Evolutionary conservation across 2,797 vertebrate species (phyloP), one percentile per base, ranked within the genome.

Genomic region (Gouania willdenowi): DNA sequence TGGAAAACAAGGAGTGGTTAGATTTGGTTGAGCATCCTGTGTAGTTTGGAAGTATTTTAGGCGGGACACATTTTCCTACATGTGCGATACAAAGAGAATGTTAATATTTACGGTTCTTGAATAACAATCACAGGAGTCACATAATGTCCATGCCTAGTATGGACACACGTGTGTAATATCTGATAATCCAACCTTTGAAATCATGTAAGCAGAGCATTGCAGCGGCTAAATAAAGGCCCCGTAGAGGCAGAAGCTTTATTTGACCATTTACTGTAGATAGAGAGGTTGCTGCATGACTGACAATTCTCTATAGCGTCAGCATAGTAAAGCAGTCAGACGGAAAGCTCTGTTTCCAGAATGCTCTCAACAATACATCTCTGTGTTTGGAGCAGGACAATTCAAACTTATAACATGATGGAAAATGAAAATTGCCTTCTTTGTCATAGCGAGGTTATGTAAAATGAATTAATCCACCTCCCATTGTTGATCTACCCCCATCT

Each of bases 341-440:
- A 71, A 74, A 71, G 46, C 68, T 39, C 45, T 22, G n/a, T 35
- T 56, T 28, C 42, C 41, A 52, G 63, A 63, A 51, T 45, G 39
- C 58, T 53, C 54, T 23, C 29, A 72, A 77, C 75, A 74, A 68
- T 46, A 32, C 43, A 53, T 23, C 44, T 17, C 54, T 38, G 51
- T 24, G 25, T 72, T 73, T 28, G 57, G 47, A 57, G 48, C 42
- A 52, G 62, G 66, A 78, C 64, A 67, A 77, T 70, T 78, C 50
- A 50, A 59, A 81, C 79, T 47, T 62, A 42, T 42, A 45, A 54
- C 15, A 34, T 52, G 57, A 61, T 56, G 53, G 64, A 79, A 77
- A 50, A 64, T 57, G 53, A 71, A 80, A 74, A 78, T 71, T 66
- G 54, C 38, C 59, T 59, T 74, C n/a, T 23, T 72, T 78, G 70